Evolutionary conservation across 35 echinoderm and acorn worm species (phyloP).

Genomic region (Lytechinus variegatus): DNA sequence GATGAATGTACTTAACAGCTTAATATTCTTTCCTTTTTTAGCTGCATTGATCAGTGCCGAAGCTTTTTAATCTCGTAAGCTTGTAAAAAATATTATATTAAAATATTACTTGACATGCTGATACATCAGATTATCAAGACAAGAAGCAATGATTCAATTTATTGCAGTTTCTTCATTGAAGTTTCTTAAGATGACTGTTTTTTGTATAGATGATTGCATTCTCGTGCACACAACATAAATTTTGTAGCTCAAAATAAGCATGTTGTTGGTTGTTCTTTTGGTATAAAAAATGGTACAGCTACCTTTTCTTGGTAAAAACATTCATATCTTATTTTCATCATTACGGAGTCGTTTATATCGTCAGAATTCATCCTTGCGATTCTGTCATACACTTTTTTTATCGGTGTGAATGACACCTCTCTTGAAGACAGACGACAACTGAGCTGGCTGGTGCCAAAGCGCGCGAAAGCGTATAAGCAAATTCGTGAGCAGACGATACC

Average conservation of each 20-base stretch:
- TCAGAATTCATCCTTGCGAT: background rate
- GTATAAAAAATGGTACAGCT: background rate
- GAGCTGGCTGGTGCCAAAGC: slow-evolving; percentile 15
- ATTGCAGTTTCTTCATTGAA: background rate
- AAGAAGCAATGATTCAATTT: background rate
- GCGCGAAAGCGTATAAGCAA: background rate
- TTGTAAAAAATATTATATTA: background rate
- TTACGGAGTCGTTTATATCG: background rate
- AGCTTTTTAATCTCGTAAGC: background rate
- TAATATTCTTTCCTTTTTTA: background rate
- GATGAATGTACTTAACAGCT: background rate
- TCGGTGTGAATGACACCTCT: background rate
- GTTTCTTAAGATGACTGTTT: background rate
- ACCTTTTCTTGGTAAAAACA: background rate
- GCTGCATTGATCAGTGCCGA: background rate
- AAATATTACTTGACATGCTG: background rate
- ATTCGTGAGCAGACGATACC: background rate
- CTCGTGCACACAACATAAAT: background rate
- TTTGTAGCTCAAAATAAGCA: background rate
- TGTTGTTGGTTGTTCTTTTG: background rate
- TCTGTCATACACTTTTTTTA: background rate
- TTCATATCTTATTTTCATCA: too few species aligned
- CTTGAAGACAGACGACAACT: slow-evolving; percentile 15
- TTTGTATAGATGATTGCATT: background rate
- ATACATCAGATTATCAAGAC: too few species aligned